Conservation (phyloP, 2,113 vertebrate genomes). For the Periophthalmodon schlosseri region DNA sequence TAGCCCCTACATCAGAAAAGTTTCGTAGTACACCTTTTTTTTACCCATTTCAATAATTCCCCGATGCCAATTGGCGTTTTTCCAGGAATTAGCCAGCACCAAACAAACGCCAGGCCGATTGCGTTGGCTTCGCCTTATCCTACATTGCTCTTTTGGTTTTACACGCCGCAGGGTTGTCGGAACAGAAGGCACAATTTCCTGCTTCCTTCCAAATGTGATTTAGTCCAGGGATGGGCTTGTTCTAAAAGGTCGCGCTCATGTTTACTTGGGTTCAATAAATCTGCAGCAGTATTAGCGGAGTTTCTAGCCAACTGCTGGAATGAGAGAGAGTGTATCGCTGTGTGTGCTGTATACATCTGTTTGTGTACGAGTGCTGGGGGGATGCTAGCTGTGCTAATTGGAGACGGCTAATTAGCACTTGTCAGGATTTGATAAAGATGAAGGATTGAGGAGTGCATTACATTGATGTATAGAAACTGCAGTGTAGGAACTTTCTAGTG, state of each 20-base stretch:
- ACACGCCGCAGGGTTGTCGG: neutral
- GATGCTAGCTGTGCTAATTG: constrained; percentile 12
- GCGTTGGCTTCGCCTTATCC: neutral
- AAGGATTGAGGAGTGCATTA: constrained; percentile 10
- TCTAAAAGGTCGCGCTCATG: constrained; percentile 20
- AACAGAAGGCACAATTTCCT: neutral
- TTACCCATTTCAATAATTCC: too few species aligned
- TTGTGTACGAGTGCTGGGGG: constrained; percentile 1
- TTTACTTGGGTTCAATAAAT: constrained; percentile 26
- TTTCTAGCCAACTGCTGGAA: neutral
- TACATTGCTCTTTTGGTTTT: neutral
- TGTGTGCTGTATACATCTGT: constrained; percentile 4
- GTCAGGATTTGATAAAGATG: constrained; percentile 1
- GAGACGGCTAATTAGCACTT: constrained; percentile 18
- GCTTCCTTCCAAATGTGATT: constrained; percentile 22
- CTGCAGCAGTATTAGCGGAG: neutral
- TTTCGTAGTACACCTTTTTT: too few species aligned
- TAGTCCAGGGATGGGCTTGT: neutral
- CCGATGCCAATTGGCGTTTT: too few species aligned
- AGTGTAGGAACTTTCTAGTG: neutral
- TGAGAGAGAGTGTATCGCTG: neutral
- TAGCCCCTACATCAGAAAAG: too few species aligned
- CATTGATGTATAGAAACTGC: neutral
- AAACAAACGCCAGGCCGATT: constrained; percentile 17
- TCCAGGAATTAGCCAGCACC: constrained; percentile 20